phyloP scores from a whole-genome alignment of 2,888 invertebrate genomes.

The Pheosia gnoma region DNA sequence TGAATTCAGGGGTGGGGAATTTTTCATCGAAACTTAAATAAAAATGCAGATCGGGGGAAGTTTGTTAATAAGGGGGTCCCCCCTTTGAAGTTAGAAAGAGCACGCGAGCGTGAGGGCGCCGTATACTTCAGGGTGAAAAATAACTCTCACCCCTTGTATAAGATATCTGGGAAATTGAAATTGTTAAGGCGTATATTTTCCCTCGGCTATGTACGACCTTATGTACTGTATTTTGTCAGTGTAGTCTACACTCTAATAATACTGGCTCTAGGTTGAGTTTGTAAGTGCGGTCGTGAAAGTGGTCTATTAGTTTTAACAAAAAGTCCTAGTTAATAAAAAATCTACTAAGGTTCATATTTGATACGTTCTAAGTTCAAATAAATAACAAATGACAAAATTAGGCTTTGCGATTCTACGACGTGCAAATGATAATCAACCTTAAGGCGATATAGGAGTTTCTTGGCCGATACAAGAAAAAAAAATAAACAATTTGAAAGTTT shows the following conservation, averaged over 20 bases:
- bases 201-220: constrained; percentile 22
- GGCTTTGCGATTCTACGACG: no score
- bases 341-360: no score
- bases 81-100: constrained; percentile 65
- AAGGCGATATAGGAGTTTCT: no score
- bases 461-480: no score
- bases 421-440: no score
- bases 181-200: constrained; percentile 44
- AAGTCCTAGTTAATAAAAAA: no score
- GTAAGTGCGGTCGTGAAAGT: no score
- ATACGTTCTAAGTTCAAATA: no score
- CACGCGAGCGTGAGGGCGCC: constrained; percentile 42
- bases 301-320: no score
- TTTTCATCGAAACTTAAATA: constrained; percentile 80
- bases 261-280: neutral
- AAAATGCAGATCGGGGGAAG: constrained; percentile 65
- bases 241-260: neutral
- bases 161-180: constrained; percentile 46
- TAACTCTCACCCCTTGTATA: constrained; percentile 73
- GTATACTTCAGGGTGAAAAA: constrained; percentile 77
- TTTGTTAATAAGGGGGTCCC: constrained; percentile 67
- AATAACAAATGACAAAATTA: no score
- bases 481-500: no score
- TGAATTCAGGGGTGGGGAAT: constrained; percentile 73
- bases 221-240: neutral